Percentiles rank a stretch among this genome's conserved stretches.
Evolutionary conservation across 2,888 invertebrate species (phyloP).

Genomic region (Caenorhabditis auriculariae): DNA sequence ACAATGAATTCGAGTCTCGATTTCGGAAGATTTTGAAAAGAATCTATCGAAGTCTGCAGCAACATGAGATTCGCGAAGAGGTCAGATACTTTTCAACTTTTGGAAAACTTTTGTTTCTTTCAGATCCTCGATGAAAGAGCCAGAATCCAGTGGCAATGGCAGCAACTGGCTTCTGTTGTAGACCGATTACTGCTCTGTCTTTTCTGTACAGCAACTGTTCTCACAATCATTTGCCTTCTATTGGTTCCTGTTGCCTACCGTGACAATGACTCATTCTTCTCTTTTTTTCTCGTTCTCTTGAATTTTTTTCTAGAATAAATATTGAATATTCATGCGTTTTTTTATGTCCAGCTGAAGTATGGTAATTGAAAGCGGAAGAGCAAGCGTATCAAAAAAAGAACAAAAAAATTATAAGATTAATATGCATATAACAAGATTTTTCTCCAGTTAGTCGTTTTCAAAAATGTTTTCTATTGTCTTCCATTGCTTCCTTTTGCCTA

Average conservation of each 20-base stretch:
- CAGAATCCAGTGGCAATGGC: slow-evolving; percentile 61
- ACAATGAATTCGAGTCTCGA: slow-evolving; percentile 57
- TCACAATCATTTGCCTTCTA: slow-evolving; percentile 79
- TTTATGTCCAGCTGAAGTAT: too few species aligned
- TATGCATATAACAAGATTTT: too few species aligned
- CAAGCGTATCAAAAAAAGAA: too few species aligned
- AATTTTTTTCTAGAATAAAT: too few species aligned
- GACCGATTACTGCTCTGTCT: slow-evolving; percentile 73
- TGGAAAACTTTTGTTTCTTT: slow-evolving; percentile 1
- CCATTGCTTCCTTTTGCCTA: slow-evolving; percentile 65
- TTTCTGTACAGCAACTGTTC: slow-evolving; percentile 77
- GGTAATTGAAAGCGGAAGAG: too few species aligned
- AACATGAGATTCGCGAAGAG: slow-evolving; percentile 61
- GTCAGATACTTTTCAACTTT: slow-evolving; percentile 14
- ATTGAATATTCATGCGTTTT: too few species aligned
- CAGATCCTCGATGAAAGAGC: slow-evolving; percentile 59
- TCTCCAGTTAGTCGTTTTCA: too few species aligned
- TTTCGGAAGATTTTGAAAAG: slow-evolving; percentile 59
- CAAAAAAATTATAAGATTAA: too few species aligned
- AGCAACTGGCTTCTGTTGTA: slow-evolving; percentile 55
- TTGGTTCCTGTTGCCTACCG: slow-evolving; percentile 50
- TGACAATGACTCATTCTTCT: slow-evolving; percentile 24
- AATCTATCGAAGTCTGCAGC: slow-evolving; percentile 60
- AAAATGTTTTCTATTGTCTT: slow-evolving; percentile 79
- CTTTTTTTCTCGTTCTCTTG: too few species aligned